Conservation (phyloP, 2,113 vertebrate species). For the Aptenodytes patagonicus region DNA sequence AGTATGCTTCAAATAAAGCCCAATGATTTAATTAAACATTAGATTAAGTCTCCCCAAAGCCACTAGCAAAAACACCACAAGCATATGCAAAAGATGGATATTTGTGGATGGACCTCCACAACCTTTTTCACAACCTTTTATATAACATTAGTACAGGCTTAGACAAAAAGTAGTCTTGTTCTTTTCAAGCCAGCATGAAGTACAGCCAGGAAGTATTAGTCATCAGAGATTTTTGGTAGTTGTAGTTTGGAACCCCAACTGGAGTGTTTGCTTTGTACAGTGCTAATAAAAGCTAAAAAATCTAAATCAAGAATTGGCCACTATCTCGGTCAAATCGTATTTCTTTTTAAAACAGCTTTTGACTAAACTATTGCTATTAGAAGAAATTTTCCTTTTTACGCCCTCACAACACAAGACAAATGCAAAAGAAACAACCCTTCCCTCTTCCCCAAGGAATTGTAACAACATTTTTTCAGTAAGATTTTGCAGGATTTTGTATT, state of each 20-base stretch:
- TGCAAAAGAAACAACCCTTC: not conserved
- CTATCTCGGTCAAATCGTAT: not conserved
- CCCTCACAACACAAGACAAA: not conserved
- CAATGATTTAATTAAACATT: not conserved
- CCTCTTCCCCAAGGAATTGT: not conserved
- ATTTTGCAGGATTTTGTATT: not conserved
- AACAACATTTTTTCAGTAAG: not conserved
- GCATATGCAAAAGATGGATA: not conserved
- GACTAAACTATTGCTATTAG: not conserved
- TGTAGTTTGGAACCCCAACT: constrained; percentile 43
- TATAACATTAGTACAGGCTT: constrained; percentile 20
- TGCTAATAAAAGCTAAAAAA: not conserved
- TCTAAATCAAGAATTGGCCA: not conserved
- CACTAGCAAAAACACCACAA: not conserved
- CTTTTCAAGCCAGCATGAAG: constrained; percentile 35
- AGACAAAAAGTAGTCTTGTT: constrained; percentile 43
- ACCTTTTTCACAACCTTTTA: constrained; percentile 28
- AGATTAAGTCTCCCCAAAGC: not conserved
- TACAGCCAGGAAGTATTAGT: constrained; percentile 48
- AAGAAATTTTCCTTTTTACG: not conserved
- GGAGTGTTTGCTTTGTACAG: constrained; percentile 15
- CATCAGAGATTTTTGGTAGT: constrained; percentile 50
- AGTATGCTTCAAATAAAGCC: not conserved
- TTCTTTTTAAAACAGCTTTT: constrained; percentile 3
- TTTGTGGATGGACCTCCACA: not conserved